phyloP scores from a whole-genome alignment of 2,888 invertebrate genomes.

The Alsophila aescularia region DNA sequence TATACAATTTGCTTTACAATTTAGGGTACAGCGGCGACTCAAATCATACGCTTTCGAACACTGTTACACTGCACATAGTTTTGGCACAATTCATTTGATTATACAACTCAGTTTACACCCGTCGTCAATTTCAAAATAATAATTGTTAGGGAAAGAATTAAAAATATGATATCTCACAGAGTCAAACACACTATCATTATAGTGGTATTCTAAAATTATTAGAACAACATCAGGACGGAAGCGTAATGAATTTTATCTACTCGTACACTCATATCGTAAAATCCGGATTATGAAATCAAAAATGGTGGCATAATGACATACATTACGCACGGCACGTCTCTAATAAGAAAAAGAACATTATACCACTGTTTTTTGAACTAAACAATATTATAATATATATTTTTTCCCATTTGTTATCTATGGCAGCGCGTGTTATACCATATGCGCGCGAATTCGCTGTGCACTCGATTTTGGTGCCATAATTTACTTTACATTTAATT shows the following conservation, averaged over 20 bases:
- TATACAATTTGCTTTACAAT: slow-evolving; percentile 40
- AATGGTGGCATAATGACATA: too few species aligned
- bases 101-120: not conserved
- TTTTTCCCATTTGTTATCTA: too few species aligned
- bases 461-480: too few species aligned
- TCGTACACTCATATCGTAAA: too few species aligned
- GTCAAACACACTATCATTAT: slow-evolving; percentile 23
- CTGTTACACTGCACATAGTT: not conserved
- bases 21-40: slow-evolving; percentile 33
- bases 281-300: too few species aligned
- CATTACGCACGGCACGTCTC: too few species aligned
- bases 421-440: too few species aligned
- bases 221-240: slow-evolving; percentile 55
- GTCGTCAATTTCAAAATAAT: not conserved
- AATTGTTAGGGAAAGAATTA: not conserved
- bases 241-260: slow-evolving; percentile 51
- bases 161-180: not conserved
- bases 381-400: too few species aligned
- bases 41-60: not conserved
- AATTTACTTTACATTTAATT: too few species aligned
- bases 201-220: slow-evolving; percentile 36
- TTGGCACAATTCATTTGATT: not conserved
- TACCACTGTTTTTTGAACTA: too few species aligned
- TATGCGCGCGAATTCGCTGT: too few species aligned
- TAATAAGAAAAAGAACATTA: too few species aligned